Evolutionary conservation across 2,888 invertebrate genomes (phyloP), one percentile per base, ranked within the genome.

Genomic region (Chloroclystis v-ata): DNA sequence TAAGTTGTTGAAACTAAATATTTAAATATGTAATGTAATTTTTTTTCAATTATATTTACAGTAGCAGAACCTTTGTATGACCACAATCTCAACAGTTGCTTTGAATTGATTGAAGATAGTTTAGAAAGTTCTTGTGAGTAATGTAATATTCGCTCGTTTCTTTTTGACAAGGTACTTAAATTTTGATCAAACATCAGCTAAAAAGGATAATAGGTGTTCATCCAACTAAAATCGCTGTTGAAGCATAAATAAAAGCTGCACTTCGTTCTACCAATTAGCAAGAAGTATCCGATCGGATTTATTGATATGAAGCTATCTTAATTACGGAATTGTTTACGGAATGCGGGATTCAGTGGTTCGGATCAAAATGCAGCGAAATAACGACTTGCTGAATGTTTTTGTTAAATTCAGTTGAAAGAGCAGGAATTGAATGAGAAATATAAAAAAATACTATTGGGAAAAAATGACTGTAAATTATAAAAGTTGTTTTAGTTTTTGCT

Each of bases 221-320:
- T 28, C 33, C 29, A 10, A 10, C 7, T 24, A 20, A 20, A 35
- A 35, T 10, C 6, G 20, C 33, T 16, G 20, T 10, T 20, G 16
- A 20, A 35, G 11, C 10, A 20, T 35, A 35, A 35, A 11, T n/a
- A 72, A 69, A 74, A 70, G 71, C 63, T 60, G 68, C 75, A 71
- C 67, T 72, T 67, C 69, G 67, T 71, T 20, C 65, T 56, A 67
- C 73, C 79, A 84, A 85, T 84, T 84, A 85, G 78, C 76, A 78
- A 79, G 71, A 67, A 78, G 74, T 75, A 43, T 46, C 37, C 76
- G 68, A 63, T 72, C 63, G 72, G 68, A 64, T 77, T 78, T 76
- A 81, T 82, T 81, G 76, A 76, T 72, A 72, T 71, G 68, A 71
- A 72, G 62, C 63, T 68, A 67, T 73, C 70, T 76, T 75, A 75